Base-by-base conservation (phyloP, 2,888 invertebrate genomes). In the Drepana falcataria region DNA sequence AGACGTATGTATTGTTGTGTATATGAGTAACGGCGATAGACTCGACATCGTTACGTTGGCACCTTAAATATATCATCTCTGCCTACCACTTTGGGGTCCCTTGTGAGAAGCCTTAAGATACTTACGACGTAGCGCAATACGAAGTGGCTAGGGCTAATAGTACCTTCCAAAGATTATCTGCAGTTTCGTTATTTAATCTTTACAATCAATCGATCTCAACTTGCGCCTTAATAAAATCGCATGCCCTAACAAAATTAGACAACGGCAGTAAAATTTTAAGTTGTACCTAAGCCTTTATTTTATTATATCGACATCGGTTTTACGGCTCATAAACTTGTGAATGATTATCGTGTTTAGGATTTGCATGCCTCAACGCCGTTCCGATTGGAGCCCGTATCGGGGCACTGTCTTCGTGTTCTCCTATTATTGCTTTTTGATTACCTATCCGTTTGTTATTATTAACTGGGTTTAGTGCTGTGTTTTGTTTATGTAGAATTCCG, bases 301-400 rank as follows among this genome's bases (percentile, higher is more conserved):
- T 71, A 71, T 68, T 64, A 61, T 59, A 57, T 56, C 59, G 57
- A 58, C 64, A 68, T 71, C 64, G 66, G 68, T 73, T 81, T 79
- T 77, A 80, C 66, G 72, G 70, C 55, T 68, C 75, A 72, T 82
- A 75, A 81, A 79, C 62, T 66, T 71, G 66, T 59, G 55, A 68
- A 75, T 71, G 71, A 70, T 69, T 66, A 72, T 75, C 69, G 60
- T 61, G 62, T 65, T 63, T 64, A 63, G 59, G 65, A 69, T 76
- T 75, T 66, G 77, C 75, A 77, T 79, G 73, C 58, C 57, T 57
- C 47, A 57, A 59, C 57, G 57, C 56, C 60, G 60, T 77, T 77
- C 66, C 51, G 56, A 59, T 58, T 52, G 34, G 55, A 37, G 59
- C 61, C 60, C 60, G 61, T 55, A 53, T 53, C 51, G 44, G 52